Conservation (phyloP, 2,888 invertebrate species). For the Myopa testacea region DNA sequence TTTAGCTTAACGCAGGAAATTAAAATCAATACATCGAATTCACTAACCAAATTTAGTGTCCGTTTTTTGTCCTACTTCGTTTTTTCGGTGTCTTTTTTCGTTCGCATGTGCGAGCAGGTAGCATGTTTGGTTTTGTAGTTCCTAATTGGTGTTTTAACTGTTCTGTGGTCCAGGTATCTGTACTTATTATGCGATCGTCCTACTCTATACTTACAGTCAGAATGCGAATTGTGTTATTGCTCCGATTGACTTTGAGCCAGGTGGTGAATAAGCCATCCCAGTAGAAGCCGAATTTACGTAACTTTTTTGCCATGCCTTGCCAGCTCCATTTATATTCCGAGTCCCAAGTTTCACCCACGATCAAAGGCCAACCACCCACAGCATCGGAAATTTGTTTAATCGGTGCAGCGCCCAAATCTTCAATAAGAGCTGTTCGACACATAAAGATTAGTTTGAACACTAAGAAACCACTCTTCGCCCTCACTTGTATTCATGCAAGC, state of each 20-base stretch:
- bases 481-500: conserved; percentile 69
- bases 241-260: conserved; percentile 88
- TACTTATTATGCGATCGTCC: neutral
- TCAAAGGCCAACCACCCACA: conserved; percentile 94
- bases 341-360: conserved; percentile 82
- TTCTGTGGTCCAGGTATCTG: too few relatives aligned
- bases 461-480: conserved; percentile 35
- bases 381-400: conserved; percentile 77
- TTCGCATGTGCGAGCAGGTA: too few relatives aligned
- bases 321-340: conserved; percentile 76
- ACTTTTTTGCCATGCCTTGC: conserved; percentile 85
- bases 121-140: too few relatives aligned
- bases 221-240: conserved; percentile 85
- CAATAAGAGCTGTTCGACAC: conserved; percentile 77
- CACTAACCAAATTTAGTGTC: neutral
- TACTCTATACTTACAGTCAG: conserved; percentile 78
- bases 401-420: conserved; percentile 80
- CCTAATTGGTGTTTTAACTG: too few relatives aligned
- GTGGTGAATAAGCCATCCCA: conserved; percentile 92
- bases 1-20: neutral
- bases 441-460: neutral
- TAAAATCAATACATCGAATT: neutral
- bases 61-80: too few relatives aligned
- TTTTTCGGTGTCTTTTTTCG: too few relatives aligned
- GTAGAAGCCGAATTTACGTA: conserved; percentile 84